These are phyloP conservation scores for Ceratitis capitata DNA, from an alignment of 1,140 invertebrate genomes.

Conservation along the genomic window DNA sequence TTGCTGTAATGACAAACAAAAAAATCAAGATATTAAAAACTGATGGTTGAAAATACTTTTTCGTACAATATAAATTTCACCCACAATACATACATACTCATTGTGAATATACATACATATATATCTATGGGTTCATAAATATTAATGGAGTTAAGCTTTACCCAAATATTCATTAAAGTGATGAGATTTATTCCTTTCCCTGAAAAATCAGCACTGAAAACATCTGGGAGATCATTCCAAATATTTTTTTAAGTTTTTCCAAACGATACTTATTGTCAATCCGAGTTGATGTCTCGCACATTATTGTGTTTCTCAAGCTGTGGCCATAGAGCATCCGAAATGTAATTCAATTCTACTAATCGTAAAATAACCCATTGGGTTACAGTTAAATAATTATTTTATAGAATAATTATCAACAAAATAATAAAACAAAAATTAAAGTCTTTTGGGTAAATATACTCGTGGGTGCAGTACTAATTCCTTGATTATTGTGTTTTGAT, in stretches of 20 bases:
- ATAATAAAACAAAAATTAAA: too few relatives aligned
- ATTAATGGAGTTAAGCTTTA: neutral
- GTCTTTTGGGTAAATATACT: too few relatives aligned
- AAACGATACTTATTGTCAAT: neutral
- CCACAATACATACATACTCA: neutral
- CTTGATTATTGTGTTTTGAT: too few relatives aligned
- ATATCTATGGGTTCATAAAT: neutral
- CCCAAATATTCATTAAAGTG: conserved; percentile 34
- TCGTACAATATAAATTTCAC: too few relatives aligned
- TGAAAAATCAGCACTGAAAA: neutral
- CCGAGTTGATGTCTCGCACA: neutral
- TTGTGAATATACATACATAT: neutral
- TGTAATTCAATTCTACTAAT: neutral
- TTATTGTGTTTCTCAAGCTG: neutral
- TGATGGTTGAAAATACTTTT: too few relatives aligned
- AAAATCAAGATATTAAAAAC: neutral
- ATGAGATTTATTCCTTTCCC: neutral
- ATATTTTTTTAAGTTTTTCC: neutral
- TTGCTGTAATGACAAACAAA: conserved; percentile 72
- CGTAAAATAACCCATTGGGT: neutral
- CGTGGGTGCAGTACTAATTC: too few relatives aligned
- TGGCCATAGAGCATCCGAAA: neutral
- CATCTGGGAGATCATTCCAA: neutral
- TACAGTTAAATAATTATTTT: neutral
- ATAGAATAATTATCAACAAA: too few relatives aligned